Evolutionary conservation across 2,888 invertebrate genomes (phyloP).

Genomic region (Penaeus monodon): DNA sequence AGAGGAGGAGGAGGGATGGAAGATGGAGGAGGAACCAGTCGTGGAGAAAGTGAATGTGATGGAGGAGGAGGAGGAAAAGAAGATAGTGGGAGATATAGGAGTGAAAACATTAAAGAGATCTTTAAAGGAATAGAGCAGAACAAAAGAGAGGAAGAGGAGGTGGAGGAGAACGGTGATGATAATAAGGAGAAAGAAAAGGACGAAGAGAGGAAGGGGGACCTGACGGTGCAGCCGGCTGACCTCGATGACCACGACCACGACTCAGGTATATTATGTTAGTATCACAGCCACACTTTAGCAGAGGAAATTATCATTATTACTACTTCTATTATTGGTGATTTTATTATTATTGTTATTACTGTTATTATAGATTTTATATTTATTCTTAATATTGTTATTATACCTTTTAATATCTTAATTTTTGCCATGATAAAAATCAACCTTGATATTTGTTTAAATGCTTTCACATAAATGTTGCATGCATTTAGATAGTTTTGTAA

Average conservation of each 20-base stretch:
- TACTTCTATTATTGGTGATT: background rate
- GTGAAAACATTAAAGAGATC: too few species aligned
- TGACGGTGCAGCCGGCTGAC: slow-evolving; percentile 48
- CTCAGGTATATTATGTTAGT: slow-evolving; percentile 65
- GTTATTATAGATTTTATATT: slow-evolving; percentile 1
- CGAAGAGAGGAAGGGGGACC: slow-evolving; percentile 29
- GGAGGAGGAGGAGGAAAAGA: background rate
- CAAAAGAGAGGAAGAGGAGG: background rate
- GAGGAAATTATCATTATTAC: background rate
- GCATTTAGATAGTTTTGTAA: too few species aligned
- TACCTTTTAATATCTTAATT: too few species aligned
- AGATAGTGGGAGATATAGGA: background rate
- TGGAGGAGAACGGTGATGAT: slow-evolving; percentile 7
- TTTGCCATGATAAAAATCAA: too few species aligned
- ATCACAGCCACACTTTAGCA: slow-evolving; percentile 56
- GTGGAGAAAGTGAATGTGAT: background rate
- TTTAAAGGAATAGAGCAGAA: slow-evolving; percentile 21
- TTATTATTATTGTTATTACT: slow-evolving; percentile 10
- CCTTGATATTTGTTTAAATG: too few species aligned
- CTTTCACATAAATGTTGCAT: too few species aligned
- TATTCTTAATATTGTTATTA: too few species aligned
- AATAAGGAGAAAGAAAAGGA: slow-evolving; percentile 22
- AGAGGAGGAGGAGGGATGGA: background rate
- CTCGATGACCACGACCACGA: slow-evolving; percentile 62
- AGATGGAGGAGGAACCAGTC: background rate